phyloP scores from a whole-genome alignment of 2,113 vertebrate species.

The Xenopus laevis region DNA sequence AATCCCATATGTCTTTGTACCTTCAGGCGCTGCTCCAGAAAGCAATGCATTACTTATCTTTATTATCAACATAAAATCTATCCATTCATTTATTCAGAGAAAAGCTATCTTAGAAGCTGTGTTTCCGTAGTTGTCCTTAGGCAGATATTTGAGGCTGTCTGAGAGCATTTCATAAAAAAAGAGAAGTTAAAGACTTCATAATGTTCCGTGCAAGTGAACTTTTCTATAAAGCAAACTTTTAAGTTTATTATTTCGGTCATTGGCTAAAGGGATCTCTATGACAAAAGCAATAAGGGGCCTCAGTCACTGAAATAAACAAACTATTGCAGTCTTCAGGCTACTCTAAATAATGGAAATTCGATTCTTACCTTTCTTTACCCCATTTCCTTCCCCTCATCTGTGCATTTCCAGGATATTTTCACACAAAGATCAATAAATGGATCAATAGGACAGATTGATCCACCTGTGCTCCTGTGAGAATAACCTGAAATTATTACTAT shows the following conservation, averaged over 20 bases:
- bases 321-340: slow-evolving; percentile 18
- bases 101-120: slow-evolving; percentile 58
- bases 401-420: too few species aligned
- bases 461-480: too few species aligned
- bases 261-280: slow-evolving; percentile 9
- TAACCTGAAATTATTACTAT: too few species aligned
- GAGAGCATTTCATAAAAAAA: slow-evolving; percentile 54
- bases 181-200: slow-evolving; percentile 58
- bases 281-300: not conserved
- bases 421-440: too few species aligned
- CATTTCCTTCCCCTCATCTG: too few species aligned
- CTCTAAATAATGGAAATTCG: not conserved
- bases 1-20: slow-evolving; percentile 60
- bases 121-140: slow-evolving; percentile 58
- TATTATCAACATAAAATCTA: slow-evolving; percentile 67
- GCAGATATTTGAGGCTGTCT: slow-evolving; percentile 57
- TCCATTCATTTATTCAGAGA: slow-evolving; percentile 61
- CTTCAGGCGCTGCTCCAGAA: slow-evolving; percentile 57
- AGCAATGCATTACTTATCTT: slow-evolving; percentile 62
- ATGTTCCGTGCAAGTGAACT: slow-evolving; percentile 39
- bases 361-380: not conserved
- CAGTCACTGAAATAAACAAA: not conserved
- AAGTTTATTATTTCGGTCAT: slow-evolving; percentile 30
- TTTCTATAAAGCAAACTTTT: slow-evolving; percentile 34
- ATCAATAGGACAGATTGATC: too few species aligned